Percentiles rank a stretch among this genome's conserved stretches.
These are phyloP conservation scores for Drosophila trapezifrons DNA, from an alignment of 1,140 invertebrate genomes.

Conservation along the genomic window DNA sequence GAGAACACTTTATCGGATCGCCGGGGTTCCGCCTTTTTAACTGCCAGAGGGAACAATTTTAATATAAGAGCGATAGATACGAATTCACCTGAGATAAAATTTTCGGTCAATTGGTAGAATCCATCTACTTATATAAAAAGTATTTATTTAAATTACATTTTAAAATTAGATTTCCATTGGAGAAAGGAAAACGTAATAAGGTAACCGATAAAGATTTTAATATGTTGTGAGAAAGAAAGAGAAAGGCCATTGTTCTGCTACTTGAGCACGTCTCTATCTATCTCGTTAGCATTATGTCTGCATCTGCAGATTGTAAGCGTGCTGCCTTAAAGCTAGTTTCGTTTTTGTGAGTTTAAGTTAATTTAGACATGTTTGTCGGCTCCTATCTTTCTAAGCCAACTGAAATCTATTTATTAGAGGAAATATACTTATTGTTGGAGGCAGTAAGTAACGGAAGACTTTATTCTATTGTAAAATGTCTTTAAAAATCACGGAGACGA, in stretches of 20 bases:
- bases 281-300: slow-evolving; percentile 9
- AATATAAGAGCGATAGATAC: neutral
- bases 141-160: slow-evolving; percentile 1
- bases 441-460: neutral
- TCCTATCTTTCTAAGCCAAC: neutral
- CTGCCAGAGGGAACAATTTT: neutral
- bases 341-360: slow-evolving; percentile 4
- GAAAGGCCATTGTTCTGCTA: slow-evolving; percentile 19
- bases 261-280: slow-evolving; percentile 18
- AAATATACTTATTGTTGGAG: neutral
- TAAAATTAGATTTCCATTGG: neutral
- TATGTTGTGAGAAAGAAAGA: slow-evolving; percentile 11
- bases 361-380: neutral
- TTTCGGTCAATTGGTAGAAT: neutral
- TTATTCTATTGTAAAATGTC: neutral
- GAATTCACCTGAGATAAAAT: neutral
- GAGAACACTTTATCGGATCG: neutral
- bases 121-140: neutral
- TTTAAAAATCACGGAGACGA: neutral
- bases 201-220: slow-evolving; percentile 9
- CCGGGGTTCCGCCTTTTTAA: neutral
- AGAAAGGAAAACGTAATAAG: slow-evolving; percentile 10
- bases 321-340: slow-evolving; percentile 11
- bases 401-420: neutral
- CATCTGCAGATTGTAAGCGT: slow-evolving; percentile 4